Evolutionary conservation across 2,888 invertebrate species (phyloP), one percentile per base, ranked within the genome.

Genomic region (Megastigmus dorsalis): DNA sequence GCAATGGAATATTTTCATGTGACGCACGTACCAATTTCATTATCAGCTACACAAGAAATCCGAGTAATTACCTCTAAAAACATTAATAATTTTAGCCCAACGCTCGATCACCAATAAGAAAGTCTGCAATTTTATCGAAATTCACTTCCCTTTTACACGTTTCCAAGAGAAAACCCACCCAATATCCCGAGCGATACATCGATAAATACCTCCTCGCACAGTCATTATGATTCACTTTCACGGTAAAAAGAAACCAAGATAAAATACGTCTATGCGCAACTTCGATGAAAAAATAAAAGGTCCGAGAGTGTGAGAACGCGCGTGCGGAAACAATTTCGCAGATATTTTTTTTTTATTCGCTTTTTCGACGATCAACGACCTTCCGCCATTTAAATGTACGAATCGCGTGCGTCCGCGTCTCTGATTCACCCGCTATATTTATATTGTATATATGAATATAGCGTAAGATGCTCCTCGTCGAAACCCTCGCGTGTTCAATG

Each of bases 191-290:
- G 41, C 48, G 28, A 71, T 70, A 45, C 55, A 18, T 41, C 7
- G 43, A 20, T 48, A 7, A 18, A 10, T 26, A 48, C 45, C 5
- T 15, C 6, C 60, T 48, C 59, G 60, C 52, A 3, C 28, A 10
- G 23, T 45, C 59, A 30, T 63, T 62, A 55, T 43, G 23, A 71
- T 50, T 63, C 62, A 55, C 65, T 57, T 65, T 54, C 65, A 28
- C 65, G 57, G 6, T 10, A 33, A 43, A 41, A 50, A 41, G 38
- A 28, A 41, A n/a, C n/a, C n/a, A n/a, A n/a, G n/a, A n/a, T n/a
- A n/a, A n/a, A n/a, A n/a, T n/a, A n/a, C n/a, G n/a, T n/a, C n/a
- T n/a, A n/a, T n/a, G n/a, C n/a, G n/a, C n/a, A n/a, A n/a, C n/a
- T n/a, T n/a, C n/a, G n/a, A n/a, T n/a, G n/a, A n/a, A n/a, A n/a